phyloP scores from a whole-genome alignment of 2,113 vertebrate genomes.

The Leptobrachium leishanense region DNA sequence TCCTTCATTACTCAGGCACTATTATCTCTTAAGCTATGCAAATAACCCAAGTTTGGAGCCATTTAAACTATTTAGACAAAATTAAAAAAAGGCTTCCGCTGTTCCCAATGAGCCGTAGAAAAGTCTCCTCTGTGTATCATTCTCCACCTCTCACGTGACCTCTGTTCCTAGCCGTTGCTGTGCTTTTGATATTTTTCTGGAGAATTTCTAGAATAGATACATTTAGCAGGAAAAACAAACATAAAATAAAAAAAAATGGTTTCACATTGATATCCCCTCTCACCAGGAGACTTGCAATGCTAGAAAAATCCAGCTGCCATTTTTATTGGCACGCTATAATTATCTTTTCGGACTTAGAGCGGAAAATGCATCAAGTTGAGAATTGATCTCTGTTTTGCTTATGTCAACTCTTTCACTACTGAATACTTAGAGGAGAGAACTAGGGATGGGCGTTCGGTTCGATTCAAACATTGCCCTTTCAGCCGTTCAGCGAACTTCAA shows the following conservation, averaged over 20 bases:
- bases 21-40: slow-evolving; percentile 64
- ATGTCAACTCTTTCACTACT: not conserved
- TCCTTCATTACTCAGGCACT: slow-evolving; percentile 42
- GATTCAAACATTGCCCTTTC: too few relatives aligned
- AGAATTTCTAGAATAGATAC: slow-evolving; percentile 7
- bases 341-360: not conserved
- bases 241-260: not conserved
- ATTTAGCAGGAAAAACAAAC: not conserved
- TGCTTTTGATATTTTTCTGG: slow-evolving; percentile 9
- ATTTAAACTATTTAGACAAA: slow-evolving; percentile 63
- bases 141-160: slow-evolving; percentile 39
- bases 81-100: slow-evolving; percentile 66
- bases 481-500: too few relatives aligned
- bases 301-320: slow-evolving; percentile 1
- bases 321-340: not conserved
- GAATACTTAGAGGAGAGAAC: too few relatives aligned
- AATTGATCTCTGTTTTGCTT: not conserved
- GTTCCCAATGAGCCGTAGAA: slow-evolving; percentile 63
- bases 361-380: not conserved
- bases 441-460: too few relatives aligned
- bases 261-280: slow-evolving; percentile 16
- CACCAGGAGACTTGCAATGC: slow-evolving; percentile 11
- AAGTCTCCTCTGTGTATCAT: slow-evolving; percentile 47
- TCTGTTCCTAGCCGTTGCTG: slow-evolving; percentile 15
- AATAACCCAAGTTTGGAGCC: slow-evolving; percentile 60